Conservation (phyloP, 1,140 invertebrate species). For the Triops longicaudatus region DNA sequence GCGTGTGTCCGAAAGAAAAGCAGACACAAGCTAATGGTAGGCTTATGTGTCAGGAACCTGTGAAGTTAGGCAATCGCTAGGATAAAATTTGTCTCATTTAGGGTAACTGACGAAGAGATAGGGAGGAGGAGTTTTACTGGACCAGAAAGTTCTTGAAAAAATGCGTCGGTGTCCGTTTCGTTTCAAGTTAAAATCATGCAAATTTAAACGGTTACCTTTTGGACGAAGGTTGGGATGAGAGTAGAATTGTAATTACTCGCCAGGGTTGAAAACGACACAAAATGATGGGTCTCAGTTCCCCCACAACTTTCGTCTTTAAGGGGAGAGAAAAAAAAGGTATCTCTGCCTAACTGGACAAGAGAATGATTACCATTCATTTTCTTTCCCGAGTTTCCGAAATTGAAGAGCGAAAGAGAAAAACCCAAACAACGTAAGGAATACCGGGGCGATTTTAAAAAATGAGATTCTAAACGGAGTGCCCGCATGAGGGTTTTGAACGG, state of each 20-base stretch:
- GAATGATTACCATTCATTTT: background rate
- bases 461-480: background rate
- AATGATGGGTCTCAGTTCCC: background rate
- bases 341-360: background rate
- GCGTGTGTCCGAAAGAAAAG: background rate
- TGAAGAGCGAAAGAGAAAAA: background rate
- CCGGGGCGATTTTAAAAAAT: background rate
- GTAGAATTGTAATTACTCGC: background rate
- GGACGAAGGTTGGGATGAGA: background rate
- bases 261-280: background rate
- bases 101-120: too few relatives aligned
- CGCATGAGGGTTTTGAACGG: background rate
- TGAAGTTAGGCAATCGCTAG: too few relatives aligned
- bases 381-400: background rate
- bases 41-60: too few relatives aligned
- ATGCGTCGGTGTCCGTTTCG: background rate
- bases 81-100: too few relatives aligned
- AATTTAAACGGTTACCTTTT: background rate
- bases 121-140: too few relatives aligned
- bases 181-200: slow-evolving; percentile 5
- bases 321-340: background rate
- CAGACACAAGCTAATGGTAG: too few relatives aligned
- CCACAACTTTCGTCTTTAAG: background rate
- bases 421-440: background rate
- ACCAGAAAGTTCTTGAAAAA: too few relatives aligned